phyloP scores from a whole-genome alignment of 2,888 invertebrate genomes.

The Caenorhabditis sulstoni region DNA sequence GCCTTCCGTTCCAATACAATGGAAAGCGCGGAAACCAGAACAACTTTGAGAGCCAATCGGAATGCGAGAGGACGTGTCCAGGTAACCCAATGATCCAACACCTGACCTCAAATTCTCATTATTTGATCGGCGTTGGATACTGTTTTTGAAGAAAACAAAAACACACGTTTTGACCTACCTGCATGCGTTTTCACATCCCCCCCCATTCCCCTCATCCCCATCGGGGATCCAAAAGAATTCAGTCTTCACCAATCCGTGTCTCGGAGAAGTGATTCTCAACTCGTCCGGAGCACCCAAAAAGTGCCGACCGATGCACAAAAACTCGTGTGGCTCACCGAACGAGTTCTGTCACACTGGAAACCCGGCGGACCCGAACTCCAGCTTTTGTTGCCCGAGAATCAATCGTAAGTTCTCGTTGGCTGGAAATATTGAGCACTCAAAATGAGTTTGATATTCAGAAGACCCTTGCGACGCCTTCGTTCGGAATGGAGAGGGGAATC shows the following conservation, averaged over 20 bases:
- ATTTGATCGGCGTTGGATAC: slow-evolving; percentile 54
- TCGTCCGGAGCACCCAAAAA: slow-evolving; percentile 50
- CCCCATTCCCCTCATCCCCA: not conserved
- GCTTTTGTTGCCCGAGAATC: slow-evolving; percentile 68
- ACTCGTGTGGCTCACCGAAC: slow-evolving; percentile 39
- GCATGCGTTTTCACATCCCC: not conserved
- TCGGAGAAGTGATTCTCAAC: slow-evolving; percentile 62
- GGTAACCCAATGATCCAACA: slow-evolving; percentile 63
- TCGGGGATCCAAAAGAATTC: slow-evolving; percentile 10
- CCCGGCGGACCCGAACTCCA: slow-evolving; percentile 45
- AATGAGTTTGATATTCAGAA: slow-evolving; percentile 52
- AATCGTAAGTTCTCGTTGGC: slow-evolving; percentile 60
- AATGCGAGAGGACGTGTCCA: slow-evolving; percentile 80
- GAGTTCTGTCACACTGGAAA: slow-evolving; percentile 71
- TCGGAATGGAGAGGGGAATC: slow-evolving; percentile 65
- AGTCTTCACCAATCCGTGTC: slow-evolving; percentile 76
- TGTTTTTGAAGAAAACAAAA: slow-evolving; percentile 1
- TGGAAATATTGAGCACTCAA: not conserved
- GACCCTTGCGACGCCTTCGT: slow-evolving; percentile 69
- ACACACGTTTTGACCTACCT: not conserved
- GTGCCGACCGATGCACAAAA: slow-evolving; percentile 58
- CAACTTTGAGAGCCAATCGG: slow-evolving; percentile 77
- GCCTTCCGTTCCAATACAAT: slow-evolving; percentile 80
- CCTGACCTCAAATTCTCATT: not conserved
- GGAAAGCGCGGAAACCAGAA: slow-evolving; percentile 79